Evolutionary conservation across 2,113 vertebrate genomes (phyloP).

Genomic region (Nettapus auritus): DNA sequence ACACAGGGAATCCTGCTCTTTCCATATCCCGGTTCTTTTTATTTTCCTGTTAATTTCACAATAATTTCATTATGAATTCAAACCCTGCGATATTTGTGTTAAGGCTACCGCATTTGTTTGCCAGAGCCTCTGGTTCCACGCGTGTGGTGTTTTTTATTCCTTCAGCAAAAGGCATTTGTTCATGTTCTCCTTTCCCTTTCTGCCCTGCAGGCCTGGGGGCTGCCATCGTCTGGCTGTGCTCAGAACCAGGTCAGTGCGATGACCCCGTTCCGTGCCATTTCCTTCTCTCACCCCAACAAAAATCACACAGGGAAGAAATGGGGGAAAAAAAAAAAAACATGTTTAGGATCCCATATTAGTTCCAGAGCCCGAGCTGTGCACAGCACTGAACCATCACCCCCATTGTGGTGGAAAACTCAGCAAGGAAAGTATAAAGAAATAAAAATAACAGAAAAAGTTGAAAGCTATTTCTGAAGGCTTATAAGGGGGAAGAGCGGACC

Average conservation of each 20-base stretch:
- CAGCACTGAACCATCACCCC: neutral
- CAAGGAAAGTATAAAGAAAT: neutral
- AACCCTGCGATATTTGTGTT: neutral
- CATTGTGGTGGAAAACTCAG: neutral
- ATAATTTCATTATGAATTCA: neutral
- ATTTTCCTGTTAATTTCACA: neutral
- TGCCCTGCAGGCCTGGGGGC: fast-evolving
- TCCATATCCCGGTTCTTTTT: neutral
- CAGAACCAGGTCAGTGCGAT: neutral
- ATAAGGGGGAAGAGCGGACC: too few species aligned
- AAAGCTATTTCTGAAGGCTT: neutral
- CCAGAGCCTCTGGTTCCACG: neutral
- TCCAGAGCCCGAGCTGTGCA: fast-evolving
- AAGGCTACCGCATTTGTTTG: neutral
- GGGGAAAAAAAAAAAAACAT: neutral
- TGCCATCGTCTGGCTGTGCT: neutral
- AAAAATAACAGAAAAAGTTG: neutral
- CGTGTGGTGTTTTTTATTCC: neutral
- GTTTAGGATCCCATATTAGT: neutral
- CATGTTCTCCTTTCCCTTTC: neutral
- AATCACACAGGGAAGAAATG: neutral
- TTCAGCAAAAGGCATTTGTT: neutral
- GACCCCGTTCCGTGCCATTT: neutral
- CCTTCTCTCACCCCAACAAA: neutral
- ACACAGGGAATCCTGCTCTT: neutral